Conservation (phyloP, 2,113 vertebrate species). For the Edolisoma coerulescens region DNA sequence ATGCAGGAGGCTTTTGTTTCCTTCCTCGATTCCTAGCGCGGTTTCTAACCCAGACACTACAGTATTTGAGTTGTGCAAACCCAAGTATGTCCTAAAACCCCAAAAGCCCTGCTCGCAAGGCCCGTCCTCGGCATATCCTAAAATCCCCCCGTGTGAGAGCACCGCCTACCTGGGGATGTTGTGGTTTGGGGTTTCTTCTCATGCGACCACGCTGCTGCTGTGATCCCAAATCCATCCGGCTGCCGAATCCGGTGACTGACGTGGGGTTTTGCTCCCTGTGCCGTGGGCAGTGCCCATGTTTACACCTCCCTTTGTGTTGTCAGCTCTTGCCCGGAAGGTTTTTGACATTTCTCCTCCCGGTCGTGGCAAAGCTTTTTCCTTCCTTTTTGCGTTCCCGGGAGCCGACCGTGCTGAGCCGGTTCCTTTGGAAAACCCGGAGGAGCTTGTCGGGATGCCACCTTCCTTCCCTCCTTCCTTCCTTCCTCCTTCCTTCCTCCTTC, state of each 20-base stretch:
- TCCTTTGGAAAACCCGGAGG: not conserved
- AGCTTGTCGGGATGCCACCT: not conserved
- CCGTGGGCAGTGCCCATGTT: not conserved
- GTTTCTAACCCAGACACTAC: slow-evolving; percentile 49
- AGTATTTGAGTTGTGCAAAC: slow-evolving; percentile 40
- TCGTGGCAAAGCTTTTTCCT: not conserved
- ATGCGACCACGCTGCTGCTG: slow-evolving; percentile 30
- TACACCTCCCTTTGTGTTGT: not conserved
- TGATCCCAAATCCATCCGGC: not conserved
- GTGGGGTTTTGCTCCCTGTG: not conserved
- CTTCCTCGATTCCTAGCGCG: not conserved
- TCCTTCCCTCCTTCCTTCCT: not conserved
- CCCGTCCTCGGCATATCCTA: not conserved
- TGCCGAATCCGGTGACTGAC: not conserved
- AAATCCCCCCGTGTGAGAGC: not conserved
- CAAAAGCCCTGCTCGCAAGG: not conserved
- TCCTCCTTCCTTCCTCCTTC: not conserved
- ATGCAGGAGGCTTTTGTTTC: not conserved
- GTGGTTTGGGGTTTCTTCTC: not conserved
- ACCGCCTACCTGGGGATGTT: not conserved
- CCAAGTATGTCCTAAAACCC: not conserved
- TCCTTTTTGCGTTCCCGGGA: not conserved
- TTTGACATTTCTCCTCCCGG: not conserved
- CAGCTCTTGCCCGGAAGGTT: not conserved
- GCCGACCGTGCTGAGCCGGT: not conserved